Percentiles rank a stretch among this genome's conserved stretches.
Conservation (phyloP, 2,888 invertebrate species). For the Branchellion lobata region DNA sequence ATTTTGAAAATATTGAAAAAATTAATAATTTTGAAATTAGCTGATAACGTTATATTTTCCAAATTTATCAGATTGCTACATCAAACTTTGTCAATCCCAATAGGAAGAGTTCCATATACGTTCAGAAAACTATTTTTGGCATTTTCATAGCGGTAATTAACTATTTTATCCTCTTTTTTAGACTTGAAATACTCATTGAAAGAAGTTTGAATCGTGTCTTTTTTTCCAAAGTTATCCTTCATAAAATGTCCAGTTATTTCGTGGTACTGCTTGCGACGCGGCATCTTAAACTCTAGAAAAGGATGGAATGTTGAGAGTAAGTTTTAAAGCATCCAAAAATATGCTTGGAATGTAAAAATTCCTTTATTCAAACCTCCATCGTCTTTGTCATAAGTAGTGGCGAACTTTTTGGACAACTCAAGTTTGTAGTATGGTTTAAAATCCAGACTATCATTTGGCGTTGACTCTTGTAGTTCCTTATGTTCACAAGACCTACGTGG, state of each 20-base stretch:
- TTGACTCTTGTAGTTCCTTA: neutral
- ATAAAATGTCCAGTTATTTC: neutral
- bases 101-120: neutral
- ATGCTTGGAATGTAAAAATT: no score
- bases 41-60: no score
- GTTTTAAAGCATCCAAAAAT: neutral
- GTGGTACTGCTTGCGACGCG: neutral
- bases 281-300: neutral
- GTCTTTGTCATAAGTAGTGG: neutral
- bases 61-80: no score
- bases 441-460: neutral
- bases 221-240: neutral
- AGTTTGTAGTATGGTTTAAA: neutral
- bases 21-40: neutral
- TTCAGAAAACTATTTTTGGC: slow-evolving; percentile 9
- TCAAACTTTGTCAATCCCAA: neutral
- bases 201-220: neutral
- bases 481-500: neutral
- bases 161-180: neutral
- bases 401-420: neutral
- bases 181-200: neutral
- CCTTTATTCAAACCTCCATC: neutral
- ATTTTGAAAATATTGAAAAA: neutral
- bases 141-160: neutral
- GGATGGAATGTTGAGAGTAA: neutral